Evolutionary conservation across 2,888 invertebrate species (phyloP).

Genomic region (Orthosia gracilis): DNA sequence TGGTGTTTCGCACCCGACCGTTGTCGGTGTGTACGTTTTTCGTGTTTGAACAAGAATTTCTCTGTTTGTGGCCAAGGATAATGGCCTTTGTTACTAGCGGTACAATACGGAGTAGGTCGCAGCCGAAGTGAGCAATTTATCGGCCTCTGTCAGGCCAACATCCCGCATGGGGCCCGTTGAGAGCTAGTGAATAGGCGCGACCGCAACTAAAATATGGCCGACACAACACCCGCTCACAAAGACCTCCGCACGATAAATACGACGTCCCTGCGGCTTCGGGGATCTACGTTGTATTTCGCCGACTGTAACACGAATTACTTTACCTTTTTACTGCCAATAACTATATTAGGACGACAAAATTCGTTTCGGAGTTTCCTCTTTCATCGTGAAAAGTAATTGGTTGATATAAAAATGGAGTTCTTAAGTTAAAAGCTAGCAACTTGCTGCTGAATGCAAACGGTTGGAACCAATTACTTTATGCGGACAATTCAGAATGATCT

Average conservation of each 20-base stretch:
- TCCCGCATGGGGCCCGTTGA: constrained; percentile 63
- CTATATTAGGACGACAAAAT: constrained; percentile 55
- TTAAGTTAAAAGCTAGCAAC: constrained; percentile 34
- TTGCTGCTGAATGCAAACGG: constrained; percentile 21
- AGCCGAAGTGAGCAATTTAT: constrained; percentile 65
- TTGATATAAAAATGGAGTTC: constrained; percentile 31
- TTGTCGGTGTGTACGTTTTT: constrained; percentile 47
- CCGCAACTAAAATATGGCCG: constrained; percentile 68
- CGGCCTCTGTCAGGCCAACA: constrained; percentile 57
- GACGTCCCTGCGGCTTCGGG: constrained; percentile 36
- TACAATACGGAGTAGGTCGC: constrained; percentile 54
- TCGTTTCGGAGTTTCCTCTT: constrained; percentile 44
- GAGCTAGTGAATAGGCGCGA: constrained; percentile 62
- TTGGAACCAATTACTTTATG: constrained; percentile 48
- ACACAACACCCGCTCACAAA: constrained; percentile 52
- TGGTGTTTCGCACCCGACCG: constrained; percentile 41
- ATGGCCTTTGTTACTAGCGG: constrained; percentile 50
- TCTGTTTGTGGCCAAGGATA: constrained; percentile 57
- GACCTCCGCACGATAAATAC: constrained; percentile 58
- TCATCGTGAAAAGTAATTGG: constrained; percentile 54
- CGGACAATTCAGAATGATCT: constrained; percentile 26
- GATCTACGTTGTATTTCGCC: constrained; percentile 50
- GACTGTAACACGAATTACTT: constrained; percentile 50
- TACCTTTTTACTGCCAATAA: constrained; percentile 54
- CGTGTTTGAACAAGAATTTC: constrained; percentile 61